Base-by-base conservation (phyloP, 2,888 invertebrate species). In the Xestoiulus laeticollis region DNA sequence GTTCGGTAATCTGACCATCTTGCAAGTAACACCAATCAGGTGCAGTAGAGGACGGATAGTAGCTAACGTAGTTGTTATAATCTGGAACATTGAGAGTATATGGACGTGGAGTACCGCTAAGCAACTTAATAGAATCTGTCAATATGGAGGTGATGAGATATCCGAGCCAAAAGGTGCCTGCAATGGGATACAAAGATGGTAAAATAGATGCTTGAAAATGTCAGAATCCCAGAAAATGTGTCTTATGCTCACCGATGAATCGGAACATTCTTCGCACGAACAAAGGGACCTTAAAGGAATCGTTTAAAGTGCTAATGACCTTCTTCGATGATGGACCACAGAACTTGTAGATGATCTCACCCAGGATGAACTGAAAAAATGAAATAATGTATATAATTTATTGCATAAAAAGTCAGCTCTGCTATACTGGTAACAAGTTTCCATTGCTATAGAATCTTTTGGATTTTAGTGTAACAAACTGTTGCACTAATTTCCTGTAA, bases 41-140 rank as follows among this genome's bases (percentile, higher is more conserved):
- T n/a, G n/a, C n/a, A n/a, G n/a, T n/a, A 38, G 38, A 38, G 5
- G 38, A 14, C 48, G 48, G 48, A 19, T 0, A 19, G 12, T 16
- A 5, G 14, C 4, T 19, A 48, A 3, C 16, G 48, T 48, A 48
- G 0, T 12, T 19, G 16, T 48, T 3, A 48, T 48, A 48, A 16
- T 48, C 48, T 48, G 48, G 16, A 48, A 16, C 48, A 16, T 48
- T 48, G 19, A 85, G 30, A 44, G 88, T 85, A 48, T 85, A 88
- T 19, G 88, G 88, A n/a, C 88, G 59, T 19, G 87, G 88, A 32
- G 87, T 85, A n/a, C 88, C 88, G 16, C 82, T 53, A 78, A 88
- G 88, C 68, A 88, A 85, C 68, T 88, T 88, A 16, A 88, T 85
- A 12, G 85, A 88, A 48, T 88, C 88, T 14, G 87, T 87, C 12